A percentile compares a stretch with the other conserved stretches of the same genome.
phyloP scores from a whole-genome alignment of 2,113 vertebrate genomes.

The Tupaia chinensis region DNA sequence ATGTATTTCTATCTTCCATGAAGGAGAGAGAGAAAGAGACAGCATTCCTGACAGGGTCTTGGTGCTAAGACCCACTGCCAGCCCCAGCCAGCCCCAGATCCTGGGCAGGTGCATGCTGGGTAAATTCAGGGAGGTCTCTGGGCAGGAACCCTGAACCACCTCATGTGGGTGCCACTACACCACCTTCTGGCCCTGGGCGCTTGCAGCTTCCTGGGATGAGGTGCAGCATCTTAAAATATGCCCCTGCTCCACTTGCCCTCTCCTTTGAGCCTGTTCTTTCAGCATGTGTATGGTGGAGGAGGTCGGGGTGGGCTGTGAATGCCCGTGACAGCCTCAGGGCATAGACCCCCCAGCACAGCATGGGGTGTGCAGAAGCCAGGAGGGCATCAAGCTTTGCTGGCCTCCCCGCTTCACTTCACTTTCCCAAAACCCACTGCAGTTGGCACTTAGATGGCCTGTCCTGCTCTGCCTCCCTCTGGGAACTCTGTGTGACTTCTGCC shows the following conservation, averaged over 20 bases:
- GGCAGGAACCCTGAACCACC: too few species aligned
- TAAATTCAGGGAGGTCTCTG: too few species aligned
- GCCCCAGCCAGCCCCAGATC: too few species aligned
- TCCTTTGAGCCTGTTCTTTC: background rate
- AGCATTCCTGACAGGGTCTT: too few species aligned
- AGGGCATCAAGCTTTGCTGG: background rate
- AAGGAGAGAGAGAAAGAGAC: too few species aligned
- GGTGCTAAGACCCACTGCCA: too few species aligned
- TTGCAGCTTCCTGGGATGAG: background rate
- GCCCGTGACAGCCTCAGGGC: background rate
- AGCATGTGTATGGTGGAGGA: background rate
- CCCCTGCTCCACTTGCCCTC: too few species aligned
- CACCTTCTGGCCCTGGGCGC: background rate
- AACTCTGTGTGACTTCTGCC: background rate
- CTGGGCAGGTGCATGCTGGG: too few species aligned
- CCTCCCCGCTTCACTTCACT: background rate
- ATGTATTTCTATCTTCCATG: too few species aligned
- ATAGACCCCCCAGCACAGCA: background rate
- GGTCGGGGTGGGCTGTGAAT: background rate
- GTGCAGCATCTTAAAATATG: background rate
- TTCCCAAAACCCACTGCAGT: background rate
- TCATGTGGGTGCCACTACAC: too few species aligned
- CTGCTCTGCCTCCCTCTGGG: background rate
- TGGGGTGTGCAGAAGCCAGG: background rate
- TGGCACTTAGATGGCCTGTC: background rate